Evolutionary conservation across 2,888 invertebrate genomes (phyloP), one percentile per base, ranked within the genome.

Genomic region (Slavum lentiscoides): DNA sequence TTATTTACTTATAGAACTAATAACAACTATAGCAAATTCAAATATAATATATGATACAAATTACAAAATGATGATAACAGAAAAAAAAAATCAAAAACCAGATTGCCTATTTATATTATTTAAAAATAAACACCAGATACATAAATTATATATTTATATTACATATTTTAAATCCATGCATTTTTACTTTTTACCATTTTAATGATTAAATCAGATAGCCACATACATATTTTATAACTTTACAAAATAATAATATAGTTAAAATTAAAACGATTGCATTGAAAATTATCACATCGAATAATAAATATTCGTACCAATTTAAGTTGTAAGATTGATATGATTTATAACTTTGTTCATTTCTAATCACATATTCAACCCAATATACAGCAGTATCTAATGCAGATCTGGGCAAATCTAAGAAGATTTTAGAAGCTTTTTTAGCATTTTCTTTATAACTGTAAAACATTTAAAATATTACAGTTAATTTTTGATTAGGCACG

Each of bases 221-320:
- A 7, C 43, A 13, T 49, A 68, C 0, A 68, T 23, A 23, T 68
- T 68, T 68, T 37, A 68, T 53, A 8, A 9, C 11, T 53, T 23
- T 23, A 23, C 17, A 53, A 1, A 61, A 49, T 2, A 21, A 0
- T 4, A 68, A 68, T 13, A 49, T 9, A 7, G 13, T 23, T 23
- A 23, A 53, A 21, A 53, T 4, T 23, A 53, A 53, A 53, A 21
- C 21, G 61, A 6, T 19, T 4, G n/a, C 6, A 37, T 37, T 21
- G 1, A 58, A 58, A 19, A 13, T 11, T 39, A 73, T 8, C 21
- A 73, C 43, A 43, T 73, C 73, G 21, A 73, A 9, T 61, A 59
- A 21, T 15, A 59, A 73, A 43, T 73, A 73, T 73, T 73, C 61
- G 21, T 59, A 61, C 73, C 73, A 73, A 61, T 23, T 43, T 23